These are phyloP conservation scores for Apodemia zela DNA, from an alignment of 2,888 invertebrate genomes.

Conservation along the genomic window DNA sequence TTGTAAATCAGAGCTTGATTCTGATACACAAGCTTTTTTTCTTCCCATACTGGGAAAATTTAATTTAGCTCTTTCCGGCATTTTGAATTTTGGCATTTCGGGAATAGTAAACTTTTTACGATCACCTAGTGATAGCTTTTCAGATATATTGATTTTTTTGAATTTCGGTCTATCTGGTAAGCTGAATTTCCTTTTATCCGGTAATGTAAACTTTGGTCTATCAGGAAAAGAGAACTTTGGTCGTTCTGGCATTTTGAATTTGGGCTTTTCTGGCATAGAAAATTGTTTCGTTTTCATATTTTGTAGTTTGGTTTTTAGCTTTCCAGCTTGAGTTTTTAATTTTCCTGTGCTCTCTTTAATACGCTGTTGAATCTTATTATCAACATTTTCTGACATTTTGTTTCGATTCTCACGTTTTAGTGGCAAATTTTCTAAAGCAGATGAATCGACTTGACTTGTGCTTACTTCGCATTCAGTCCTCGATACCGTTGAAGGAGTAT, in stretches of 20 bases:
- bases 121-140: slow-evolving; percentile 78
- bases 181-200: slow-evolving; percentile 83
- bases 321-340: slow-evolving; percentile 85
- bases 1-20: slow-evolving; percentile 55
- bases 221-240: slow-evolving; percentile 78
- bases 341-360: slow-evolving; percentile 86
- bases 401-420: slow-evolving; percentile 78
- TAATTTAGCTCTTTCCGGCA: slow-evolving; percentile 79
- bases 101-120: slow-evolving; percentile 83
- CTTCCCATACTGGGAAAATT: slow-evolving; percentile 82
- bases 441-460: slow-evolving; percentile 84
- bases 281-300: slow-evolving; percentile 82
- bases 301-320: slow-evolving; percentile 84
- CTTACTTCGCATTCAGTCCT: slow-evolving; percentile 83
- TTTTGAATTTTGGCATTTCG: slow-evolving; percentile 76
- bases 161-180: slow-evolving; percentile 82
- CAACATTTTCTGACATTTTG: slow-evolving; percentile 72
- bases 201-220: slow-evolving; percentile 77
- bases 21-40: slow-evolving; percentile 65
- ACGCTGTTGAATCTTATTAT: slow-evolving; percentile 82
- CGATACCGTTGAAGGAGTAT: slow-evolving; percentile 80
- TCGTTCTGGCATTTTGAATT: slow-evolving; percentile 77
- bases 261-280: slow-evolving; percentile 79
- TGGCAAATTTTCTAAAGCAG: slow-evolving; percentile 83
- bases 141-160: slow-evolving; percentile 69